Conservation (phyloP, 2,797 vertebrate species). For the Distichodus sexfasciatus region DNA sequence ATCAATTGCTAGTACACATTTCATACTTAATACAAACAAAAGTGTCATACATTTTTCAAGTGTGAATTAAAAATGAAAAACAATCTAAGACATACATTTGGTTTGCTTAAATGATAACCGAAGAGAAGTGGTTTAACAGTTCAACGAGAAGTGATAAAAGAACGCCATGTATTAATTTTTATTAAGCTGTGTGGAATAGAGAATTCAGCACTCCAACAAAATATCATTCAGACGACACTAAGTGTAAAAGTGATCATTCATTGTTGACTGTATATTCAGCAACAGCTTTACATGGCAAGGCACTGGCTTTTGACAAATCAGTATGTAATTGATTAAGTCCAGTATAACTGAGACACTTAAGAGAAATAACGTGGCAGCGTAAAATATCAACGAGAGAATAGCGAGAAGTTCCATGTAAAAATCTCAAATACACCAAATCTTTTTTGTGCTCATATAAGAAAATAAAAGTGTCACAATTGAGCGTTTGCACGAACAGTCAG, state of each 20-base stretch:
- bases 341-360: neutral
- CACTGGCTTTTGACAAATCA: constrained; percentile 52
- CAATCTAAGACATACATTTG: constrained; percentile 1
- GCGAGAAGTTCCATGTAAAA: constrained; percentile 27
- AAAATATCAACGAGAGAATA: constrained; percentile 28
- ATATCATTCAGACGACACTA: constrained; percentile 6
- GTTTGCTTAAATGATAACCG: constrained; percentile 8
- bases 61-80: constrained; percentile 23
- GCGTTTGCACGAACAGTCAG: constrained; percentile 52
- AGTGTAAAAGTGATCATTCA: constrained; percentile 16
- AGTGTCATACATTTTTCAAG: constrained; percentile 6
- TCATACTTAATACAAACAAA: constrained; percentile 39
- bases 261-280: constrained; percentile 20
- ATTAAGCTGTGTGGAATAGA: constrained; percentile 5
- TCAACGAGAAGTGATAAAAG: neutral
- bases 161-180: neutral
- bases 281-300: constrained; percentile 52
- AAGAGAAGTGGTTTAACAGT: neutral
- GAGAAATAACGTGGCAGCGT: constrained; percentile 7
- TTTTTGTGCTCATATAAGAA: constrained; percentile 53
- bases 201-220: constrained; percentile 18
- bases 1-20: constrained; percentile 41
- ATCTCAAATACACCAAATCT: constrained; percentile 33
- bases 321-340: constrained; percentile 27
- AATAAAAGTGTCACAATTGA: constrained; percentile 47